These are phyloP conservation scores for Diacarnus erythraeanus DNA, from an alignment of 37 sponge, comb jelly and placozoan species.

Conservation along the genomic window DNA sequence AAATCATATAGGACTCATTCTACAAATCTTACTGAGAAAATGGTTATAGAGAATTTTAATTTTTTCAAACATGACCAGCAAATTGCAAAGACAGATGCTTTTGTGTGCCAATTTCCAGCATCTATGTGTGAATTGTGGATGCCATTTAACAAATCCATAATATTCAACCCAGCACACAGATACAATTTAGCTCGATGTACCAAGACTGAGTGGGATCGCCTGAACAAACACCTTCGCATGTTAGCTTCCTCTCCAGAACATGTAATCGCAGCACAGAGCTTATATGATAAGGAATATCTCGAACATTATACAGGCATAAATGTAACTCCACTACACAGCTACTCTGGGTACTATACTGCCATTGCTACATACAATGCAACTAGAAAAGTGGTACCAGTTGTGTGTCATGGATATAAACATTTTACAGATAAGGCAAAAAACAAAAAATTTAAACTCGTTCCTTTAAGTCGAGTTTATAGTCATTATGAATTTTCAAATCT, in stretches of 20 bases:
- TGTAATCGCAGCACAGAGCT: slow-evolving; percentile 22
- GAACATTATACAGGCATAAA: slow-evolving; percentile 46
- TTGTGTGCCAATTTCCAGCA: slow-evolving; percentile 44
- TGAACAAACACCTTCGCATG: slow-evolving; percentile 34
- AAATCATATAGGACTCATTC: neutral
- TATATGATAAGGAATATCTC: slow-evolving; percentile 52
- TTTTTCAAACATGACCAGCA: slow-evolving; percentile 33
- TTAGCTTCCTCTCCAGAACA: slow-evolving; percentile 36
- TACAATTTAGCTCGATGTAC: slow-evolving; percentile 49
- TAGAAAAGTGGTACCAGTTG: slow-evolving; percentile 12
- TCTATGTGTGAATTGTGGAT: slow-evolving; percentile 54
- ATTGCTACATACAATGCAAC: slow-evolving; percentile 15
- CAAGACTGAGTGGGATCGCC: slow-evolving; percentile 15
- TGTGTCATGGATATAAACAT: neutral
- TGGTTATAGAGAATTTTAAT: slow-evolving; percentile 28
- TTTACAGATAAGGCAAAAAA: neutral
- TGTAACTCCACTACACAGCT: slow-evolving; percentile 27
- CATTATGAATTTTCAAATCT: slow-evolving; percentile 22
- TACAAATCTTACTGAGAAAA: slow-evolving; percentile 22
- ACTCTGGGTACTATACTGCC: slow-evolving; percentile 16
- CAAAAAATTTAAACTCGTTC: slow-evolving; percentile 1
- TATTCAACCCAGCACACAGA: slow-evolving; percentile 38
- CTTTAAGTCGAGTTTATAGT: neutral
- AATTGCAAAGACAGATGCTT: slow-evolving; percentile 29
- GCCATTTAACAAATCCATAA: slow-evolving; percentile 54